A percentile compares a stretch with the other conserved stretches of the same genome.
These are phyloP conservation scores for Nesogale talazaci DNA, from an alignment of 2,113 vertebrate genomes.

Conservation along the genomic window DNA sequence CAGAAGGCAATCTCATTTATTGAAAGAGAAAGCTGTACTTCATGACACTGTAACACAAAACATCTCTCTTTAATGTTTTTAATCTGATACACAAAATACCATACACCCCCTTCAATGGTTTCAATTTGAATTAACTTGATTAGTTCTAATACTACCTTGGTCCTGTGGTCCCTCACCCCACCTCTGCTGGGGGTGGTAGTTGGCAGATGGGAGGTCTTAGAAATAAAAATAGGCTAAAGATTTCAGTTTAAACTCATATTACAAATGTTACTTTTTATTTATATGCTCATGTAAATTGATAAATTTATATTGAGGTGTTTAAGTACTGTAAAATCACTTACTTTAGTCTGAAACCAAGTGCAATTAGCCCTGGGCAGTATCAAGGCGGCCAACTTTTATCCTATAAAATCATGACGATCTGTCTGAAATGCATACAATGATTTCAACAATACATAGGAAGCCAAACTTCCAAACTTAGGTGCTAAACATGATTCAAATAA, in stretches of 20 bases:
- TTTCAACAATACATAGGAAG: not conserved
- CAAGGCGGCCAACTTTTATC: not conserved
- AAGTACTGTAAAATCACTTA: constrained; percentile 26
- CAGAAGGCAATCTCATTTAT: constrained; percentile 7
- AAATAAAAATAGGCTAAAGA: not conserved
- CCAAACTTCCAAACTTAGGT: not conserved
- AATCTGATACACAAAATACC: not conserved
- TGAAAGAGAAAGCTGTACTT: too few species aligned
- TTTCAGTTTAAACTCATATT: constrained; percentile 40
- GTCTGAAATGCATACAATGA: constrained; percentile 5
- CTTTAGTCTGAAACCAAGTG: constrained; percentile 47
- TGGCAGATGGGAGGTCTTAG: not conserved
- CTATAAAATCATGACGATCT: constrained; percentile 22
- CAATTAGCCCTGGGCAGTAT: not conserved
- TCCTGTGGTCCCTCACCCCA: too few species aligned
- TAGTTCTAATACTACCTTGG: not conserved
- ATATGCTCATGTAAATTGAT: not conserved
- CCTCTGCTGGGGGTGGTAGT: not conserved
- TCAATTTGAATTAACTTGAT: not conserved
- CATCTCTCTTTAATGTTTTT: constrained; percentile 19
- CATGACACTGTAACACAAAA: not conserved
- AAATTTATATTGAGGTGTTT: not conserved
- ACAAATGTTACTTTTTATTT: constrained; percentile 14
- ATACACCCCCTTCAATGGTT: not conserved
- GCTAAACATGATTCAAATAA: not conserved